Evolutionary conservation across 2,888 invertebrate species (phyloP).

Genomic region (Nomada lathburiana): DNA sequence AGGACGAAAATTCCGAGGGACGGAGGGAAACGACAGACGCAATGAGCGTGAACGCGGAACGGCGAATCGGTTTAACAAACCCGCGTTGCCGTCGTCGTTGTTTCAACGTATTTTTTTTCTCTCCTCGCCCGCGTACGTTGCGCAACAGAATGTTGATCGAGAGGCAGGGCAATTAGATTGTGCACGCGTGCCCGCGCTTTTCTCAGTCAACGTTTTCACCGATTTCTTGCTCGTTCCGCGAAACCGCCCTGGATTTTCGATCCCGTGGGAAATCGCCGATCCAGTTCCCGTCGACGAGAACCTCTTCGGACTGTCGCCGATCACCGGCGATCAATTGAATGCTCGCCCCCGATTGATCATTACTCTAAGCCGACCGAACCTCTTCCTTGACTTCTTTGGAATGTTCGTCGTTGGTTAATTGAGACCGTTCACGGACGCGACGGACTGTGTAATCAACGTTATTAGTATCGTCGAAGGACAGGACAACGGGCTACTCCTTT

Average conservation of each 20-base stretch:
- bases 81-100: conserved; percentile 30
- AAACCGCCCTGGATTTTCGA: conserved; percentile 26
- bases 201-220: conserved; percentile 59
- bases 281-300: conserved; percentile 26
- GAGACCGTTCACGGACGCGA: neutral
- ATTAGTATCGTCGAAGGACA: conserved; percentile 6
- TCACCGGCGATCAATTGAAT: neutral
- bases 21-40: conserved; percentile 22
- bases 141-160: conserved; percentile 56
- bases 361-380: neutral
- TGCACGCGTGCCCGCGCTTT: conserved; percentile 43
- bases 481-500: no score
- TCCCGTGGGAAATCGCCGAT: conserved; percentile 57
- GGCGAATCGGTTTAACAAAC: conserved; percentile 44
- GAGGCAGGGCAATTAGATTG: conserved; percentile 49
- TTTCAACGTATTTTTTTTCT: conserved; percentile 4
- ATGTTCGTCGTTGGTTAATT: neutral
- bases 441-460: conserved; percentile 2
- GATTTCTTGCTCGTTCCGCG: conserved; percentile 37
- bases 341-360: neutral
- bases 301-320: neutral
- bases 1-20: conserved; percentile 32
- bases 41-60: conserved; percentile 53
- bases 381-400: neutral
- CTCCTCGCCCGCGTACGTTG: conserved; percentile 38